These are phyloP conservation scores for Nothobranchius furzeri DNA, from an alignment of 2,113 vertebrate species.

Conservation along the genomic window DNA sequence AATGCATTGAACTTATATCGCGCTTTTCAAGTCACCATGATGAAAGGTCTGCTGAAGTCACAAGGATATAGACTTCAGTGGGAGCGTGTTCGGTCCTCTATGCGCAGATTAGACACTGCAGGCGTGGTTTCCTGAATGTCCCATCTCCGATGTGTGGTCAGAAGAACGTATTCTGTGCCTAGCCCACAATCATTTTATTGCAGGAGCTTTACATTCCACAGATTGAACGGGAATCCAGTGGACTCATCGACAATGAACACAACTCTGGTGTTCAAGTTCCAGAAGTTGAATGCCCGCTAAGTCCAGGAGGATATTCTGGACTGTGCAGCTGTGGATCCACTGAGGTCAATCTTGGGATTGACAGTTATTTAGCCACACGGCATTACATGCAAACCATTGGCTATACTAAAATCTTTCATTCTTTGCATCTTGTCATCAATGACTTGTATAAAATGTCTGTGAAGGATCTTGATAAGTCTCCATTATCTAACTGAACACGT, in stretches of 20 bases:
- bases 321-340: background rate
- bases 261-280: background rate
- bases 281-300: background rate
- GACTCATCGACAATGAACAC: background rate
- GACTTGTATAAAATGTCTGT: background rate
- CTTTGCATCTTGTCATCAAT: background rate
- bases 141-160: background rate
- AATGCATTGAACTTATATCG: no score
- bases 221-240: background rate
- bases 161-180: background rate
- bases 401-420: background rate
- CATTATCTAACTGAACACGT: no score
- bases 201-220: background rate
- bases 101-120: background rate
- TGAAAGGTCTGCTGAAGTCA: no score
- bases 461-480: no score
- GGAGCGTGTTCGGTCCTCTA: background rate
- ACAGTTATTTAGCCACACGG: background rate
- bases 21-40: no score
- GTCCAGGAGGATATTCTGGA: background rate
- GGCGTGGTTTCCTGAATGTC: background rate
- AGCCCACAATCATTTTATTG: background rate
- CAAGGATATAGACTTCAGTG: no score
- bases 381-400: slow-evolving; percentile 1
- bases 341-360: background rate